A percentile compares a stretch with the other conserved stretches of the same genome.
phyloP scores from a whole-genome alignment of 2,113 vertebrate genomes.

The Eubucco bourcierii region DNA sequence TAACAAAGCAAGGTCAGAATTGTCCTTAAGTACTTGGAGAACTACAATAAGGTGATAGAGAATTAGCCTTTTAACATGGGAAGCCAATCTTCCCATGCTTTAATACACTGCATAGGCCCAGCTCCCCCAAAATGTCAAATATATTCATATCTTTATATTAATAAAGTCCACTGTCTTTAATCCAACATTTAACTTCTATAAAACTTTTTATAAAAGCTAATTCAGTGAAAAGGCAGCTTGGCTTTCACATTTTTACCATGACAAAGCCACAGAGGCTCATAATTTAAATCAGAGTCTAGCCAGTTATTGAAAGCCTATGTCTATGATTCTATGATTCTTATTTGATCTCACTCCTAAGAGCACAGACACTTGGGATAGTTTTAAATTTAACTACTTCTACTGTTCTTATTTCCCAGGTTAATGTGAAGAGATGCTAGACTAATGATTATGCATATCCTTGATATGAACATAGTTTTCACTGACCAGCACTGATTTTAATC shows the following conservation, averaged over 20 bases:
- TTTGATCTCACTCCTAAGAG: not conserved
- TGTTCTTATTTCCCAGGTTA: not conserved
- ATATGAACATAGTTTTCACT: not conserved
- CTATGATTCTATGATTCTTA: too few species aligned
- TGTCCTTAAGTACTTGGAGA: constrained; percentile 31
- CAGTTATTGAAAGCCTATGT: not conserved
- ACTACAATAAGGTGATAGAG: not conserved
- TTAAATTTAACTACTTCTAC: not conserved
- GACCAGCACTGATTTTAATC: not conserved
- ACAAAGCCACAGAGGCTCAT: not conserved
- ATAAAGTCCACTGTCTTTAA: not conserved
- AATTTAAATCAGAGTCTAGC: not conserved
- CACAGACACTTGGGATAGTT: not conserved
- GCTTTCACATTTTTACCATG: not conserved
- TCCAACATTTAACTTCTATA: not conserved
- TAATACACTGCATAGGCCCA: not conserved
- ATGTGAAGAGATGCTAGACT: not conserved
- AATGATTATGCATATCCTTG: not conserved
- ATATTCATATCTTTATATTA: not conserved
- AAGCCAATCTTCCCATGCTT: not conserved
- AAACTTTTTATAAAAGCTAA: not conserved
- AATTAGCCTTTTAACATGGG: not conserved
- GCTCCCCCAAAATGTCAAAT: not conserved
- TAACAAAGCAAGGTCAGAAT: constrained; percentile 67
- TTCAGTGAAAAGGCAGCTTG: not conserved